A percentile compares a stretch with the other conserved stretches of the same genome.
phyloP scores from a whole-genome alignment of 2,797 vertebrate genomes.

The Leptatherina wallacei region DNA sequence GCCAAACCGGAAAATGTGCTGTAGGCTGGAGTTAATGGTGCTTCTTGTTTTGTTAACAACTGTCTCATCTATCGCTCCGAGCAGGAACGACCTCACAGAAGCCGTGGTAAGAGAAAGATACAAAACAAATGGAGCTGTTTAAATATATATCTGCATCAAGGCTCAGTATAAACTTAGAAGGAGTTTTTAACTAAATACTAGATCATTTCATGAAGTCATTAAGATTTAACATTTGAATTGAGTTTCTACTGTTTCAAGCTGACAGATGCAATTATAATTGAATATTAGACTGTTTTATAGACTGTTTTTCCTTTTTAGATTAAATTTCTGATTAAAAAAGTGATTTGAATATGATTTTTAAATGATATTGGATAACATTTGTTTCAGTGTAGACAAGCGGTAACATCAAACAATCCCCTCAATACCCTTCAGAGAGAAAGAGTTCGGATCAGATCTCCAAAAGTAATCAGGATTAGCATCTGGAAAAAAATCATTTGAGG shows the following conservation, averaged over 20 bases:
- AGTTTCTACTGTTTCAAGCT: too few relatives aligned
- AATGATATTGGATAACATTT: too few relatives aligned
- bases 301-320: not conserved
- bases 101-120: constrained; percentile 70
- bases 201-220: too few relatives aligned
- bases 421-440: not conserved
- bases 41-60: constrained; percentile 64
- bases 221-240: too few relatives aligned
- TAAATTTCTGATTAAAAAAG: too few relatives aligned
- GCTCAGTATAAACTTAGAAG: too few relatives aligned
- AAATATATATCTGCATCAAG: not conserved
- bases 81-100: constrained; percentile 51
- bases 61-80: constrained; percentile 45
- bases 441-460: not conserved
- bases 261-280: too few relatives aligned
- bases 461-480: not conserved
- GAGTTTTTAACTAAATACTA: too few relatives aligned
- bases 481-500: constrained; percentile 1
- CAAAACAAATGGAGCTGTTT: not conserved
- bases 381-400: too few relatives aligned
- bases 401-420: too few relatives aligned
- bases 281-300: too few relatives aligned
- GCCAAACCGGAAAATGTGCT: constrained; percentile 43
- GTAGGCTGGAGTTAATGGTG: constrained; percentile 51
- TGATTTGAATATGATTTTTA: too few relatives aligned